These are phyloP conservation scores for Cataglyphis altisquamis DNA, from an alignment of 2,888 invertebrate genomes.

Conservation along the genomic window DNA sequence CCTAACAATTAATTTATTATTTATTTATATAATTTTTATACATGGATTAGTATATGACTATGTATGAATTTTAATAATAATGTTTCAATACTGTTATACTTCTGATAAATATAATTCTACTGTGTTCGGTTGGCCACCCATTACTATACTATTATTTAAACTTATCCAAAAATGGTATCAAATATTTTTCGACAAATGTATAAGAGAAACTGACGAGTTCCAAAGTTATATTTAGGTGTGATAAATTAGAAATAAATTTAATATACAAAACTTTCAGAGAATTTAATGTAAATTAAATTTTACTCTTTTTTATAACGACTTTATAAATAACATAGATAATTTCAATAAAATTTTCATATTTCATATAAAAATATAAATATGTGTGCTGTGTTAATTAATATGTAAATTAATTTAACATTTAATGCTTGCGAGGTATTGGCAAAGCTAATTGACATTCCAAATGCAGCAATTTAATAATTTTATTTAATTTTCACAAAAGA, in stretches of 20 bases:
- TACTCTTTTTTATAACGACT: neutral
- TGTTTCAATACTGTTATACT: constrained; percentile 11
- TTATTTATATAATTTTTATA: constrained; percentile 39
- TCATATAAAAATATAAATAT: neutral
- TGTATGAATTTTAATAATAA: constrained; percentile 29
- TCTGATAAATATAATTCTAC: constrained; percentile 37
- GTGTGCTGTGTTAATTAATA: neutral
- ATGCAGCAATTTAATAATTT: constrained; percentile 1
- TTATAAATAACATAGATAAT: neutral
- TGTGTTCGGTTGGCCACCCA: constrained; percentile 38
- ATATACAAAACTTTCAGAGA: neutral
- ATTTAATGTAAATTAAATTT: neutral
- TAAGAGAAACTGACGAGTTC: constrained; percentile 33
- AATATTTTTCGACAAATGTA: constrained; percentile 21
- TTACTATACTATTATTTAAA: constrained; percentile 15
- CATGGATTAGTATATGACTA: constrained; percentile 39
- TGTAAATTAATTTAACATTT: neutral
- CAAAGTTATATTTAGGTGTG: neutral
- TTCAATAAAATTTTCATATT: constrained; percentile 2
- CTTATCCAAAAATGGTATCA: constrained; percentile 32
- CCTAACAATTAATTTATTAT: constrained; percentile 26
- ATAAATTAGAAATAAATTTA: constrained; percentile 6
- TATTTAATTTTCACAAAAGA: neutral
- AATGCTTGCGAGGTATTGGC: neutral
- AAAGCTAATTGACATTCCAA: constrained; percentile 25